Evolutionary conservation across 2,888 invertebrate genomes (phyloP).

Genomic region (Odontothrips loti): DNA sequence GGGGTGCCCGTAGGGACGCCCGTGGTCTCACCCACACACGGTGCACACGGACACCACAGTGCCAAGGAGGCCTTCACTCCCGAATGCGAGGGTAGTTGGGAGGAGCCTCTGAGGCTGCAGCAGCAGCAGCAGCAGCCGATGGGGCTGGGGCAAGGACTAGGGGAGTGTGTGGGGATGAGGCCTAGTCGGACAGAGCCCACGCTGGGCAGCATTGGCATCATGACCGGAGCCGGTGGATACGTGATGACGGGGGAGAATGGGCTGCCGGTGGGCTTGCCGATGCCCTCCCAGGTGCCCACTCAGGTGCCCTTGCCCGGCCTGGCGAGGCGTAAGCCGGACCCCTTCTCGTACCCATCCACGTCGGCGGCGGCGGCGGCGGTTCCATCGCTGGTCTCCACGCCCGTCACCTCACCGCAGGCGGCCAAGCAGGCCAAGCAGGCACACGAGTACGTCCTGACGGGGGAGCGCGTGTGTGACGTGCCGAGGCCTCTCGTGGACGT

Average conservation of each 20-base stretch:
- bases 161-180: conserved; percentile 2
- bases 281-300: no score
- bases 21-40: no score
- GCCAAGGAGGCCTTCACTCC: conserved; percentile 1
- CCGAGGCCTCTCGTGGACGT: neutral
- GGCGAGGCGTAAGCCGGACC: neutral
- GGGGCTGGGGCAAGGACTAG: neutral
- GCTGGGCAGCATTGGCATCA: neutral
- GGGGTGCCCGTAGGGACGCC: neutral
- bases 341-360: no score
- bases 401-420: neutral
- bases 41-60: no score
- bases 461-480: neutral
- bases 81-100: conserved; percentile 3
- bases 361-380: neutral
- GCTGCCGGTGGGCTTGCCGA: neutral
- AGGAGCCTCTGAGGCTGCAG: conserved; percentile 5
- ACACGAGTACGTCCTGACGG: conserved; percentile 12
- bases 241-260: neutral
- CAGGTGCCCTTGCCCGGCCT: neutral
- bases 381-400: neutral
- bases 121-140: neutral
- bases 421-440: neutral
- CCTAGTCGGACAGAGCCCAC: conserved; percentile 10
- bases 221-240: neutral